phyloP scores from a whole-genome alignment of 2,888 invertebrate genomes.

The Auanema sp. region DNA sequence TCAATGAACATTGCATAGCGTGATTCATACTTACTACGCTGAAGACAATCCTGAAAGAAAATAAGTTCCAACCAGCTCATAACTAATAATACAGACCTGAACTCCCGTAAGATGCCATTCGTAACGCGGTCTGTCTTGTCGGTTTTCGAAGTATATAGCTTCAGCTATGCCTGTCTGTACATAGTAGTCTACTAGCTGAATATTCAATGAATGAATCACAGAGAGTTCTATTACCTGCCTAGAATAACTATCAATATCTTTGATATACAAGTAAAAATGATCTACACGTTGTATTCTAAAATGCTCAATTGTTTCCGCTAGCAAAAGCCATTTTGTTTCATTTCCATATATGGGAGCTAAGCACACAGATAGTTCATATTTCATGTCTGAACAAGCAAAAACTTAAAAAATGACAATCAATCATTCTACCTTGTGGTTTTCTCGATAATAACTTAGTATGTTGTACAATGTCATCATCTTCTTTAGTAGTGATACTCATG shows the following conservation, averaged over 20 bases:
- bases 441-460: conserved; percentile 2
- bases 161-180: conserved; percentile 8
- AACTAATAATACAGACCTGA: not conserved
- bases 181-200: conserved; percentile 12
- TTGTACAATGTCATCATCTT: not conserved
- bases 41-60: conserved; percentile 16
- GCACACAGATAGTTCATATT: conserved; percentile 15
- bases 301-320: conserved; percentile 18
- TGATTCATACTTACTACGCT: conserved; percentile 7
- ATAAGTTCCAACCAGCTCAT: not conserved
- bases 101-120: conserved; percentile 12
- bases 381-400: not conserved
- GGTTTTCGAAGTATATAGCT: conserved; percentile 1
- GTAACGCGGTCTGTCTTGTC: not conserved
- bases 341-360: conserved; percentile 17
- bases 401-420: not conserved
- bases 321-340: conserved; percentile 7
- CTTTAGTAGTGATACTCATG: conserved; percentile 8
- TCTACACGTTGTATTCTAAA: conserved; percentile 17
- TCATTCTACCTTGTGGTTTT: not conserved
- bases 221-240: conserved; percentile 3
- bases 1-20: conserved; percentile 6
- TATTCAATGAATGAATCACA: no score
- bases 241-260: conserved; percentile 16
- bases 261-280: conserved; percentile 19